Evolutionary conservation across 2,797 vertebrate species (phyloP).

Genomic region (Hydrolagus colliei): DNA sequence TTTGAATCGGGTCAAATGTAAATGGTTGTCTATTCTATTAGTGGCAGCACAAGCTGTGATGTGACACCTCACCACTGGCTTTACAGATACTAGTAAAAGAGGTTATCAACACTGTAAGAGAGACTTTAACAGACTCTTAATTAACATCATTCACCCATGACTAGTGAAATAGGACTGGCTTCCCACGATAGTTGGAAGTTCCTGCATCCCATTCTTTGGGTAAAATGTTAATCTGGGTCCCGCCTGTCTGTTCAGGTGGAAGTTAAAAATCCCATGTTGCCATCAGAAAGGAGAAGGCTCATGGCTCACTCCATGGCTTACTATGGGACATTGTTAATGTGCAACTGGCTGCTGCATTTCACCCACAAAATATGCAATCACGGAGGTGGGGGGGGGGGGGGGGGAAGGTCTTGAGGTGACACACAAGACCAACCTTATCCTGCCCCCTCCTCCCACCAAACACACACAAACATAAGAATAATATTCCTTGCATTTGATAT

Average conservation of each 20-base stretch:
- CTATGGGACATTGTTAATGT: background rate
- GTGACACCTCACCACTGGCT: conserved; percentile 22
- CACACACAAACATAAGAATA: no score
- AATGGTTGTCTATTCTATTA: conserved; percentile 31
- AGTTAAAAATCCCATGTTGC: background rate
- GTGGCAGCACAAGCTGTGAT: conserved; percentile 26
- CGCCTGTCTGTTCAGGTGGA: background rate
- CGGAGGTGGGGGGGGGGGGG: no score
- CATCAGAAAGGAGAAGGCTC: background rate
- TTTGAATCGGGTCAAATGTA: conserved; percentile 28
- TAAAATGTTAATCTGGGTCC: background rate
- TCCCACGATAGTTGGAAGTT: no score
- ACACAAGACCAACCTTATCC: no score
- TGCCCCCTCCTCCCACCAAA: no score
- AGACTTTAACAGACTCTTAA: conserved; percentile 11
- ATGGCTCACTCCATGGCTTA: background rate
- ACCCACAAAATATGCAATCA: no score
- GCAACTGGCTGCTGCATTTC: no score
- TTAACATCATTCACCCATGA: conserved; percentile 5
- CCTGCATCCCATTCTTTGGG: background rate
- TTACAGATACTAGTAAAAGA: conserved; percentile 27
- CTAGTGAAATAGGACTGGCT: no score
- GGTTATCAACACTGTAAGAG: conserved; percentile 14
- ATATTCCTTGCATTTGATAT: no score
- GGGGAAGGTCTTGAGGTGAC: no score